phyloP scores from a whole-genome alignment of 1,140 invertebrate species.

The Heliconius himera region DNA sequence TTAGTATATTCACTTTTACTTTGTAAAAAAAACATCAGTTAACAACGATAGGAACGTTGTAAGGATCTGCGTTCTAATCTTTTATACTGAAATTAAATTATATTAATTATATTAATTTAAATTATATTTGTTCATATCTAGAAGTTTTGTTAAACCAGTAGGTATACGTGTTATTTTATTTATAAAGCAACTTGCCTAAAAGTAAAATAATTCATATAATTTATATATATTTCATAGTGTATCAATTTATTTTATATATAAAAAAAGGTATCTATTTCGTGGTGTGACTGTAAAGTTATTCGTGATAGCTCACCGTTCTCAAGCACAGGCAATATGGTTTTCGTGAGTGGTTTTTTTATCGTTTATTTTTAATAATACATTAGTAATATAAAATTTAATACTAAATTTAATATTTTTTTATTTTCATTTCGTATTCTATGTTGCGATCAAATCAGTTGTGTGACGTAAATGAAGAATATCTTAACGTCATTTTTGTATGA shows the following conservation, averaged over 20 bases:
- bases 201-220: background rate
- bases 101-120: background rate
- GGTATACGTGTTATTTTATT: background rate
- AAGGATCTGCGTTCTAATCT: background rate
- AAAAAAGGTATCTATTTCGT: too few relatives aligned
- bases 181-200: background rate
- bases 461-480: too few relatives aligned
- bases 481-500: background rate
- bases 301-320: background rate
- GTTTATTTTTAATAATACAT: background rate
- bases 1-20: background rate
- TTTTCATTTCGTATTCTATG: too few relatives aligned
- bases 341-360: background rate
- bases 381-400: background rate
- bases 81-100: background rate
- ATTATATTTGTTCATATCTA: background rate
- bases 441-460: background rate
- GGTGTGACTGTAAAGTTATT: background rate
- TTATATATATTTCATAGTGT: background rate
- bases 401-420: too few relatives aligned
- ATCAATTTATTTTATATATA: background rate
- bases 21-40: background rate
- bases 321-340: background rate
- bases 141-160: background rate
- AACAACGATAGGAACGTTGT: background rate